Evolutionary conservation across 2,113 vertebrate species (phyloP).

Genomic region (Oncorhynchus nerka): DNA sequence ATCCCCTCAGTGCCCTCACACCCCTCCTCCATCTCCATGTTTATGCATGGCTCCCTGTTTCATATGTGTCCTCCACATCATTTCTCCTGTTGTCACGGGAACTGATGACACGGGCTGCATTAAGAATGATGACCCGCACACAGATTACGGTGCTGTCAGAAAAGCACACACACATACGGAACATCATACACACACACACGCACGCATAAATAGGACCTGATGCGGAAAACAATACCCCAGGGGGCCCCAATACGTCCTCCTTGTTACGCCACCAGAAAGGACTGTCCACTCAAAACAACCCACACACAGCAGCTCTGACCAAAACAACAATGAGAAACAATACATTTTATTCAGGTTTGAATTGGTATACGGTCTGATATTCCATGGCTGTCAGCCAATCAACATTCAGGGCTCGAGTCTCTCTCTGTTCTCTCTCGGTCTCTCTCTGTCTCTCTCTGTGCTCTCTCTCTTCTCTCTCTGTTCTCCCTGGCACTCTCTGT

Average conservation of each 20-base stretch:
- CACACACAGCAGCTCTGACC: too few species aligned
- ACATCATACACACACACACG: conserved; percentile 18
- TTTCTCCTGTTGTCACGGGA: conserved; percentile 98
- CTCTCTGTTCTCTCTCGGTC: background rate
- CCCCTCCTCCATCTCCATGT: conserved; percentile 79
- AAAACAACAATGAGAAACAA: too few species aligned
- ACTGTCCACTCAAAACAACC: background rate
- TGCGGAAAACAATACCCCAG: conserved; percentile 53
- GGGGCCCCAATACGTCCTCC: conserved; percentile 35
- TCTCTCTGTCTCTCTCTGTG: background rate
- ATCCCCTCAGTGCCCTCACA: conserved; percentile 80
- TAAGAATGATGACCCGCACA: conserved; percentile 98
- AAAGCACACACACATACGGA: conserved; percentile 59
- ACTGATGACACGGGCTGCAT: conserved; percentile 99
- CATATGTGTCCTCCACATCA: conserved; percentile 98
- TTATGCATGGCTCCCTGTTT: conserved; percentile 99
- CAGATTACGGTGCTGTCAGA: conserved; percentile 96
- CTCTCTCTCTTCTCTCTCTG: too few species aligned
- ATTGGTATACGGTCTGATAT: too few species aligned
- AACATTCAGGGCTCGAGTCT: background rate
- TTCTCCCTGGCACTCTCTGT: too few species aligned
- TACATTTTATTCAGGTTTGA: too few species aligned
- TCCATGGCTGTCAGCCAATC: too few species aligned
- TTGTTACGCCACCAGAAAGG: conserved; percentile 34
- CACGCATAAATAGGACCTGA: conserved; percentile 24